These are phyloP conservation scores for Bombus huntii DNA, from an alignment of 1,140 invertebrate genomes.

Conservation along the genomic window DNA sequence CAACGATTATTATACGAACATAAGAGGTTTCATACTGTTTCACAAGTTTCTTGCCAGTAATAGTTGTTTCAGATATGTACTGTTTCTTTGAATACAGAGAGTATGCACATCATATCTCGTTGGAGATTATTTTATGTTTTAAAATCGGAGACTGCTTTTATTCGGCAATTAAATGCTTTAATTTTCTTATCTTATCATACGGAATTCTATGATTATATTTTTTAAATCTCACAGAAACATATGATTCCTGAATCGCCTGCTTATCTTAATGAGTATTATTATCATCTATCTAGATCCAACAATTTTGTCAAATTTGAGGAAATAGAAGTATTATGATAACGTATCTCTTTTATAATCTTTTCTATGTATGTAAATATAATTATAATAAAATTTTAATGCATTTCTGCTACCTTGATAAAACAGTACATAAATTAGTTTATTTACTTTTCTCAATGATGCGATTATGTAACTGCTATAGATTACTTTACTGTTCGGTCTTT, in stretches of 20 bases:
- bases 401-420: background rate
- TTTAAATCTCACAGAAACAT: background rate
- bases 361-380: too few relatives aligned
- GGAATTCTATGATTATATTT: background rate
- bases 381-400: background rate
- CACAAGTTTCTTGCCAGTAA: too few relatives aligned
- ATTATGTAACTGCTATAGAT: background rate
- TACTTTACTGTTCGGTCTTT: background rate
- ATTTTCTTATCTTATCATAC: background rate
- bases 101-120: background rate
- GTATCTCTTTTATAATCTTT: too few relatives aligned
- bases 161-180: background rate
- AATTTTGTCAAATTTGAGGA: background rate
- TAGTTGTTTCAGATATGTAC: background rate
- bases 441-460: too few relatives aligned
- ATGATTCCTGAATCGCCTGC: background rate
- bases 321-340: background rate
- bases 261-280: background rate
- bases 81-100: background rate
- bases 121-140: background rate
- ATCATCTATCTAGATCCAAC: background rate
- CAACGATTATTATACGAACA: too few relatives aligned
- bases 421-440: too few relatives aligned
- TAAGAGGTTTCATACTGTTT: too few relatives aligned
- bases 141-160: background rate